A percentile compares a stretch with the other conserved stretches of the same genome.
Conservation (phyloP, 2,888 invertebrate genomes). For the Morpho achilles region DNA sequence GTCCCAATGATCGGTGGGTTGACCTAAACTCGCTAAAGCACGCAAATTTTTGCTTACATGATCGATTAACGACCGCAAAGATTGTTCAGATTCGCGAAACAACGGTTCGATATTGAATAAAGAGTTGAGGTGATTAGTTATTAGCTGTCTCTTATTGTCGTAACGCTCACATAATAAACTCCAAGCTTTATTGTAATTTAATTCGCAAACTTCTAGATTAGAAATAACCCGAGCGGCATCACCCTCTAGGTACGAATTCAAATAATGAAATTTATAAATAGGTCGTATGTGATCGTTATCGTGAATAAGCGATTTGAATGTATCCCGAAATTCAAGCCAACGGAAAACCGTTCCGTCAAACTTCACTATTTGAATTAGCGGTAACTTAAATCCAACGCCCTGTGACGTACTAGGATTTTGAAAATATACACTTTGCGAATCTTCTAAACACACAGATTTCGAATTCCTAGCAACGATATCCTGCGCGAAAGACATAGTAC, state of each 20-base stretch:
- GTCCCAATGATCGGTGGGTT: slow-evolving; percentile 27
- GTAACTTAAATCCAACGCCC: neutral
- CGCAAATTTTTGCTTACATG: slow-evolving; percentile 28
- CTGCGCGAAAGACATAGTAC: neutral
- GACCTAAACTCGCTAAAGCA: slow-evolving; percentile 22
- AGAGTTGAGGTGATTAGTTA: slow-evolving; percentile 20
- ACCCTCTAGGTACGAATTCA: slow-evolving; percentile 23
- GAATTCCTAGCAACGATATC: neutral
- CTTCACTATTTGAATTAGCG: neutral
- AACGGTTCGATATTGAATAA: slow-evolving; percentile 19
- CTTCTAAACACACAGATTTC: neutral
- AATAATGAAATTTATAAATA: slow-evolving; percentile 25
- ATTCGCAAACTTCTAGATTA: slow-evolving; percentile 14
- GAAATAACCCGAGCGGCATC: slow-evolving; percentile 15
- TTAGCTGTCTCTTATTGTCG: slow-evolving; percentile 23
- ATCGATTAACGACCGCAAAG: slow-evolving; percentile 26
- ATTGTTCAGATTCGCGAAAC: slow-evolving; percentile 21
- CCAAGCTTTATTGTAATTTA: slow-evolving; percentile 13
- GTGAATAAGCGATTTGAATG: slow-evolving; percentile 1
- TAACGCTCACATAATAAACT: slow-evolving; percentile 16
- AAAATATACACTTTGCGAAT: neutral
- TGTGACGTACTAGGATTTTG: neutral
- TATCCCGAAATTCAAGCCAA: slow-evolving; percentile 7
- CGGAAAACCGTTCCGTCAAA: slow-evolving; percentile 1
- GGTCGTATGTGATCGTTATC: slow-evolving; percentile 7